These are phyloP conservation scores for Anticlea derivata DNA, from an alignment of 2,888 invertebrate species.

Conservation along the genomic window DNA sequence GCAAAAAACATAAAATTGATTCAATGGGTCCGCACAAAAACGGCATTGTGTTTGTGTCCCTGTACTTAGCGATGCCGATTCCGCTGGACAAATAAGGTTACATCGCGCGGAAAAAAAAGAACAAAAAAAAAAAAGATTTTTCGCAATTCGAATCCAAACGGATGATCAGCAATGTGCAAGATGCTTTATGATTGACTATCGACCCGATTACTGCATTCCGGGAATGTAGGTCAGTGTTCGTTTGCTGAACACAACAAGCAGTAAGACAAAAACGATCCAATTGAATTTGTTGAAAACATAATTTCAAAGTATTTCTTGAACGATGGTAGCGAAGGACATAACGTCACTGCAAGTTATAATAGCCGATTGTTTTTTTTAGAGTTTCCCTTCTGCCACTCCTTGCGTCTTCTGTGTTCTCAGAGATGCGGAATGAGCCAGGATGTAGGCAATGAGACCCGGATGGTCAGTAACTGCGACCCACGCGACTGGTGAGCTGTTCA, in stretches of 20 bases:
- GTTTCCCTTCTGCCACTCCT: background rate
- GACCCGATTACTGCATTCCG: constrained; percentile 61
- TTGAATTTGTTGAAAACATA: too few species aligned
- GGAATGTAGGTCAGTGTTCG: constrained; percentile 74
- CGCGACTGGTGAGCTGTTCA: constrained; percentile 22
- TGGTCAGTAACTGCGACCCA: constrained; percentile 39
- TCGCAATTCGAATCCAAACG: constrained; percentile 9
- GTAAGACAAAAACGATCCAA: too few species aligned
- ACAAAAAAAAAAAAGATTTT: background rate
- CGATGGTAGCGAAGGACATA: too few species aligned
- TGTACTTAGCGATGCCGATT: constrained; percentile 74
- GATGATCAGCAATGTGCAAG: constrained; percentile 23
- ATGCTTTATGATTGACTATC: constrained; percentile 61
- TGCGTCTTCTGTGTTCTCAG: constrained; percentile 36
- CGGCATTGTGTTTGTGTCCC: constrained; percentile 60
- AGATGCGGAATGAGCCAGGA: constrained; percentile 60
- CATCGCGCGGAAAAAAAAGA: constrained; percentile 67
- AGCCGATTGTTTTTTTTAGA: background rate
- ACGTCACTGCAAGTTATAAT: too few species aligned
- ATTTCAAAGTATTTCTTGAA: too few species aligned
- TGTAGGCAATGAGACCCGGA: constrained; percentile 62
- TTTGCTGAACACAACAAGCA: constrained; percentile 1
- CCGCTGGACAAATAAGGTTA: constrained; percentile 74
- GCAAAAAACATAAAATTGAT: constrained; percentile 77
- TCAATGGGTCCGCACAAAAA: constrained; percentile 72